Conservation (phyloP, 1,140 invertebrate genomes). For the Belonocnema kinseyi region DNA sequence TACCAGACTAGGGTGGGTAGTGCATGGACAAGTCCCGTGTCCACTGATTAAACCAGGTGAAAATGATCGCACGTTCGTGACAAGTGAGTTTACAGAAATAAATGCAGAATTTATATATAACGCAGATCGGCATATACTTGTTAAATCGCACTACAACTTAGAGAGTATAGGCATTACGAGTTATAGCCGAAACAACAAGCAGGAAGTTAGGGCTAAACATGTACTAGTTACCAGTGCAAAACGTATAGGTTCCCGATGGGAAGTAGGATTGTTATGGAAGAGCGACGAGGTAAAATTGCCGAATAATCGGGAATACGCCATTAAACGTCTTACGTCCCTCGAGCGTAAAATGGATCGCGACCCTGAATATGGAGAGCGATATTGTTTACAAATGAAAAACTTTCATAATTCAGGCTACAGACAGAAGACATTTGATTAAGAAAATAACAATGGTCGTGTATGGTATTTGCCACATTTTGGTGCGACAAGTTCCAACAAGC, state of each 20-base stretch:
- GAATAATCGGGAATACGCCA: background rate
- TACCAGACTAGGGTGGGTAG: too few species aligned
- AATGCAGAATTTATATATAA: too few species aligned
- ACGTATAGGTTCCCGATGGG: background rate
- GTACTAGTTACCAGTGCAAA: background rate
- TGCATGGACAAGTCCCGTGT: too few species aligned
- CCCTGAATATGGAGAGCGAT: too few species aligned
- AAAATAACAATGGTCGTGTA: background rate
- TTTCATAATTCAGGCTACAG: background rate
- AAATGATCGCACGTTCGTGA: background rate
- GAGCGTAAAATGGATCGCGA: too few species aligned
- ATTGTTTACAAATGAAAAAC: background rate
- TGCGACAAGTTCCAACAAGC: constrained; percentile 26
- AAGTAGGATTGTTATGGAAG: too few species aligned
- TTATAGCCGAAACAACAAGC: background rate
- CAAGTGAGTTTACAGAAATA: background rate
- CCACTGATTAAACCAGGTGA: background rate
- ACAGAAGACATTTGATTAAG: background rate
- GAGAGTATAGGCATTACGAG: too few species aligned
- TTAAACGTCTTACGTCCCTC: background rate
- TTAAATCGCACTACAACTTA: too few species aligned
- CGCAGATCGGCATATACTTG: too few species aligned
- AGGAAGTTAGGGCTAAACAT: background rate
- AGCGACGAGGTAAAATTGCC: background rate
- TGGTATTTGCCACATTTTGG: constrained; percentile 39